phyloP scores from a whole-genome alignment of 92 coral and sea anemone species.

The Porites lobata region DNA sequence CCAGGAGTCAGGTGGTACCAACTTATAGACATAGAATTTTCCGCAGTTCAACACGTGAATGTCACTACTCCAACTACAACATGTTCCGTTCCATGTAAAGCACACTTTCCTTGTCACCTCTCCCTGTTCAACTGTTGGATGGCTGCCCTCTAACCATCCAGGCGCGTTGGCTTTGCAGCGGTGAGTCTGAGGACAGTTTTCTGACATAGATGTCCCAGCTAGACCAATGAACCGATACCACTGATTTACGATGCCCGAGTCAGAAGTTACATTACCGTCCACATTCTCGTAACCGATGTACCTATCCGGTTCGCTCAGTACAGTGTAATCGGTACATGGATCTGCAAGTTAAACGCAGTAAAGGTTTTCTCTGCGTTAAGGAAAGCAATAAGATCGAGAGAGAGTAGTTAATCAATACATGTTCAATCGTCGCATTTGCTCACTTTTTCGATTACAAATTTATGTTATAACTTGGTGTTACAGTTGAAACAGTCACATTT shows the following conservation, averaged over 20 bases:
- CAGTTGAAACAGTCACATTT: too few species aligned
- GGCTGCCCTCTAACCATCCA: constrained; percentile 22
- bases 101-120: neutral
- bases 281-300: too few species aligned
- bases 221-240: constrained; percentile 17
- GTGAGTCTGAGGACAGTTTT: neutral
- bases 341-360: too few species aligned
- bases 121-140: constrained; percentile 25
- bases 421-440: too few species aligned
- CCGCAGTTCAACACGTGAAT: constrained; percentile 6
- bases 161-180: constrained; percentile 4
- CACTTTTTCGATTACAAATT: too few species aligned
- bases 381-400: too few species aligned
- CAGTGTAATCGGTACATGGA: too few species aligned
- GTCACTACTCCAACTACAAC: neutral
- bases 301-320: too few species aligned
- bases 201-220: constrained; percentile 11
- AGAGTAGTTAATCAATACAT: too few species aligned
- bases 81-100: neutral
- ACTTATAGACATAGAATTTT: constrained; percentile 12
- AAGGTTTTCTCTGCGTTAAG: too few species aligned
- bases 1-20: neutral
- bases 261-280: neutral
- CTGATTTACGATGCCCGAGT: neutral
- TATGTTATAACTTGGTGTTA: too few species aligned